Percentiles rank a stretch among this genome's conserved stretches.
Evolutionary conservation across 2,113 vertebrate genomes (phyloP).

Genomic region (Muntiacus muntjak): DNA sequence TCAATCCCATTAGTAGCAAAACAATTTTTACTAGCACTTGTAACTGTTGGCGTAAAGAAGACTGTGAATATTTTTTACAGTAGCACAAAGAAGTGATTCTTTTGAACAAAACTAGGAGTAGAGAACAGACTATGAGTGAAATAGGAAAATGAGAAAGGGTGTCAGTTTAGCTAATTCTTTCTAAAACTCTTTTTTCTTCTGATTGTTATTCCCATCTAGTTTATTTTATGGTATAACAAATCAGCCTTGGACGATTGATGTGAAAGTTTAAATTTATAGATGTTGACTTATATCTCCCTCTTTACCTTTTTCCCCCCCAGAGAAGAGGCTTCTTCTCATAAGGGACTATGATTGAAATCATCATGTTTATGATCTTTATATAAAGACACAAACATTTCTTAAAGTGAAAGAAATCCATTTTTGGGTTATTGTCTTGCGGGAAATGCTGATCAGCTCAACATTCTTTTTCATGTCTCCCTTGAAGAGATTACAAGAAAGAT

Average conservation of each 20-base stretch:
- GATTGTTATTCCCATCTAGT: neutral
- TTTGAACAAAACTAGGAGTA: neutral
- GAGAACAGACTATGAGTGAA: neutral
- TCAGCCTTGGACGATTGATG: neutral
- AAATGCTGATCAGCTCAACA: neutral
- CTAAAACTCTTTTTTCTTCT: neutral
- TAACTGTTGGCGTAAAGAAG: neutral
- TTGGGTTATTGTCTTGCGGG: neutral
- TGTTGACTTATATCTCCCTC: neutral
- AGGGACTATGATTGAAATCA: neutral
- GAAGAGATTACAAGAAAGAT: neutral
- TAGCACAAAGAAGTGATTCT: neutral
- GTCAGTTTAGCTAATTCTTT: neutral
- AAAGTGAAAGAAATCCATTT: neutral
- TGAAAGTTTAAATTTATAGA: neutral
- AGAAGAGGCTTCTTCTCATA: neutral
- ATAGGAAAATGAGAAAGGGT: neutral
- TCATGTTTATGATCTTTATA: neutral
- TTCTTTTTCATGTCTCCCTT: neutral
- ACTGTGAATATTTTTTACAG: neutral
- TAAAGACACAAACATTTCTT: neutral
- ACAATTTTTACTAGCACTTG: neutral
- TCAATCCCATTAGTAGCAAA: slow-evolving; percentile 3
- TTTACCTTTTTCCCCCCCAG: neutral
- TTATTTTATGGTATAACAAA: neutral